Evolutionary conservation across 2,888 invertebrate genomes (phyloP), one percentile per base, ranked within the genome.

Genomic region (Archips crataeganus): DNA sequence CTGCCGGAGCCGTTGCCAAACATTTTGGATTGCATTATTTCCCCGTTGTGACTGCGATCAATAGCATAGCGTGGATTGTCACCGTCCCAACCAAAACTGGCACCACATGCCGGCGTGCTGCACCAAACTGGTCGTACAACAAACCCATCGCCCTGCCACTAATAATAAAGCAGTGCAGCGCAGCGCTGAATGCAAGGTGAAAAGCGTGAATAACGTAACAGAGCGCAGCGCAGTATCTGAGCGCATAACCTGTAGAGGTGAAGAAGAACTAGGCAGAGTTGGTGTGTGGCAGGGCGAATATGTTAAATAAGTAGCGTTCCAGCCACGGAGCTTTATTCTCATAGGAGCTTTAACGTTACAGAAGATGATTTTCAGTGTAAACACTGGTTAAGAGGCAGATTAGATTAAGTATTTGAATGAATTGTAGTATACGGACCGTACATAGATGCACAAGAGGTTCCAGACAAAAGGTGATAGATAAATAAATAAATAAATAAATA

Each of bases 61-160:
- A 15, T 15, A 15, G 51, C 8, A 15, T 51, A 23, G 6, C 23
- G 23, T 1, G 39, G 57, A 57, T 10, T 57, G 11, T 32, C 57
- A 11, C 57, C 57, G 57, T 57, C 57, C 32, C 32, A 23, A 47
- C 13, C 47, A 3, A 8, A 15, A 15, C 2, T 15, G 51, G 15
- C 15, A n/a, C 51, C 51, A 51, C 23, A 15, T 51, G 51, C 51
- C 51, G 51, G 51, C 51, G 6, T 51, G 51, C 51, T 15, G 51
- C 51, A 15, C 51, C 51, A 51, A 51, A 5, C 15, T 15, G 51
- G 15, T 15, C 15, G 51, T 15, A 51, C 51, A 15, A 51, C 51
- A 51, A 51, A 15, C 15, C 51, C 51, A 15, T 15, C n/a, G 11
- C 57, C 57, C 57, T 57, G 57, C 23, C 57, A 57, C 57, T 51